These are phyloP conservation scores for Cryptocephalus moraei DNA, from an alignment of 2,888 invertebrate genomes.

Conservation along the genomic window DNA sequence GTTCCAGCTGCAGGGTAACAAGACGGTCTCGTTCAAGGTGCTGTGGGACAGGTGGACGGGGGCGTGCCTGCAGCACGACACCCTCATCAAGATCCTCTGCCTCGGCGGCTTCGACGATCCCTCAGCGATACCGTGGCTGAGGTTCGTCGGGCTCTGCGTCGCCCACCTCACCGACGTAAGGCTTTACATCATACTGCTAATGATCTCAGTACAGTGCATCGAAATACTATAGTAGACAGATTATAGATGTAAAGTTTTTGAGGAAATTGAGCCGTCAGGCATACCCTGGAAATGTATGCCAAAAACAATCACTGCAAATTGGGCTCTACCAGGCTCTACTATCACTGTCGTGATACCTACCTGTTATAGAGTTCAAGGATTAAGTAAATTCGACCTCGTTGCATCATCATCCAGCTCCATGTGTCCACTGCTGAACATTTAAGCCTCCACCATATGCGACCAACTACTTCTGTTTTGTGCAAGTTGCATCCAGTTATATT, in stretches of 20 bases:
- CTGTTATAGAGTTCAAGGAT: too few species aligned
- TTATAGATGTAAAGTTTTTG: neutral
- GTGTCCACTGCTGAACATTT: too few species aligned
- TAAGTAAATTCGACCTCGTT: too few species aligned
- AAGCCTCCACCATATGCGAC: too few species aligned
- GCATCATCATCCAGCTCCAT: too few species aligned
- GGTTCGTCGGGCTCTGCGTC: slow-evolving; percentile 65
- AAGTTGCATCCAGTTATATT: too few species aligned
- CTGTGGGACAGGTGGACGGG: slow-evolving; percentile 51
- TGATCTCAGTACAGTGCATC: neutral
- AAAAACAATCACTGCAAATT: neutral
- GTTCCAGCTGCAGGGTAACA: slow-evolving; percentile 53
- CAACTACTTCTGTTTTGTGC: neutral
- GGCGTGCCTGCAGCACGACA: slow-evolving; percentile 52
- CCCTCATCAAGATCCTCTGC: slow-evolving; percentile 56
- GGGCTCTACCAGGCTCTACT: too few species aligned
- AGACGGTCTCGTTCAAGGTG: slow-evolving; percentile 32
- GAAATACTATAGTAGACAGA: neutral
- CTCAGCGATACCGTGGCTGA: slow-evolving; percentile 57
- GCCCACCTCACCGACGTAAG: slow-evolving; percentile 55
- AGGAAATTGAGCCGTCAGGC: neutral
- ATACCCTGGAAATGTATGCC: neutral
- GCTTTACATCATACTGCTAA: slow-evolving; percentile 1
- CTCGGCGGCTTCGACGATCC: slow-evolving; percentile 57
- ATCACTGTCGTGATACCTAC: too few species aligned